Percentiles rank a stretch among this genome's conserved stretches.
These are phyloP conservation scores for Hippolais icterina DNA, from an alignment of 2,113 vertebrate genomes.

Conservation along the genomic window DNA sequence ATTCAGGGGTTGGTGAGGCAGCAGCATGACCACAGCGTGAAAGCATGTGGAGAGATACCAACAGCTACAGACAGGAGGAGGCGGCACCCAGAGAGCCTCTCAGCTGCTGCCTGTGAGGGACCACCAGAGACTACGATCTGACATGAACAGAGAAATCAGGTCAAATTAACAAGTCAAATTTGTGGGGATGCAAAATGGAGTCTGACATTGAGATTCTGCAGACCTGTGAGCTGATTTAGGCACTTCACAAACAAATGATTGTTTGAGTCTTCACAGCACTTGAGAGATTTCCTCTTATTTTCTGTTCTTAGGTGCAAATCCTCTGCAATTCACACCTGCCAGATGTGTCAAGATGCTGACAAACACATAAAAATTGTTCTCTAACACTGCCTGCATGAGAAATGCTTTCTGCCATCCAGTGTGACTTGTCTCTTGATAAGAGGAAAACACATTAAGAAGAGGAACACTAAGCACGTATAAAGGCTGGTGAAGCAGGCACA, in stretches of 20 bases:
- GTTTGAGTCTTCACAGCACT: not conserved
- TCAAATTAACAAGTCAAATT: not conserved
- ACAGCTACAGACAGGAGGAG: not conserved
- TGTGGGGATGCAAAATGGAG: not conserved
- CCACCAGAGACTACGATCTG: not conserved
- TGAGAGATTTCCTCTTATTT: not conserved
- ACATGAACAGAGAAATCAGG: rapidly evolving
- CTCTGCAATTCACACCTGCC: not conserved
- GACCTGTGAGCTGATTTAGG: not conserved
- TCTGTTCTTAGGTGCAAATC: not conserved
- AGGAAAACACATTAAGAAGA: not conserved
- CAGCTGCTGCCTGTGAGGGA: not conserved
- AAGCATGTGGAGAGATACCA: not conserved
- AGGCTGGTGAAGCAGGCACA: not conserved
- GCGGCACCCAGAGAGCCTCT: not conserved
- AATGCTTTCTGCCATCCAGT: not conserved
- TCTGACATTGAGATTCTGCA: not conserved
- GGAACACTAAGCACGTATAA: not conserved
- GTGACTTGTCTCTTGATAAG: not conserved
- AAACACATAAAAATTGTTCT: not conserved
- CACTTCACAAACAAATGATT: not conserved
- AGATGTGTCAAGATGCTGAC: not conserved
- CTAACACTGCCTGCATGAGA: not conserved
- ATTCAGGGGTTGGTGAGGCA: not conserved
- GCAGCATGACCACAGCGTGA: not conserved